Base-by-base conservation (phyloP, 2,888 invertebrate species). In the Adela reaumurella region DNA sequence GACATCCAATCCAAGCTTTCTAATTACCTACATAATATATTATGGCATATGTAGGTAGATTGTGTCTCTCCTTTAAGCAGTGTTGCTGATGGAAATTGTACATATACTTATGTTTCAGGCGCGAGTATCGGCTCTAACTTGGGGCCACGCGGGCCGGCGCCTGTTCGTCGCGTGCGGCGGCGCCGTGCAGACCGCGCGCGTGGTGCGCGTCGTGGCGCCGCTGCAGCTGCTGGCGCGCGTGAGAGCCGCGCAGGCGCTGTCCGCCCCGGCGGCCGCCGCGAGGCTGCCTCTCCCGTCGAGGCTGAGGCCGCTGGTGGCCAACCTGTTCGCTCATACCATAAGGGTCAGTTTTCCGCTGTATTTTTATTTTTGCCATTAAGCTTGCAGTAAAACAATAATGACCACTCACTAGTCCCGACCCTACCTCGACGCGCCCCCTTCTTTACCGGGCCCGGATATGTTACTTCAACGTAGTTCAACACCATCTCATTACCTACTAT, bases 131-230 rank as follows among this genome's bases (percentile, higher is more conserved):
- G 95, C 97, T 1, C 78, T 99, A 62, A 97, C 97, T 8, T 99
- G 98, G 98, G 98, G 97, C 20, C 97, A 98, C 81, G 96, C 96
- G 67, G 98, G 97, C 66, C 90, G 94, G 57, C 83, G 98, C 20
- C 81, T 99, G 56, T 97, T 98, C 70, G 87, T 98, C 52, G 94
- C 94, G 3, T 92, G 92, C 3, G 97, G 97, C 14, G 90, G 92
- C 45, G 88, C 90, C 61, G 87, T 94, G 59, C 94, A 95, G 70
- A 93, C 95, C 53, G 97, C 96, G 43, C 94, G 97, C 85, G 91
- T 98, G 48, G 93, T 92, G 60, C 81, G 94, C 54, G 85, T 92
- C 49, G 92, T 97, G 54, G 94, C 95, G 47, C 91, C 94, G 48
- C 80, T 97, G 57, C 96, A 97, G 72, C 81, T 95, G 59, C 80